Percentiles rank a stretch among this genome's conserved stretches.
Evolutionary conservation across 1,140 invertebrate genomes (phyloP).

Genomic region (Eumaeus atala): DNA sequence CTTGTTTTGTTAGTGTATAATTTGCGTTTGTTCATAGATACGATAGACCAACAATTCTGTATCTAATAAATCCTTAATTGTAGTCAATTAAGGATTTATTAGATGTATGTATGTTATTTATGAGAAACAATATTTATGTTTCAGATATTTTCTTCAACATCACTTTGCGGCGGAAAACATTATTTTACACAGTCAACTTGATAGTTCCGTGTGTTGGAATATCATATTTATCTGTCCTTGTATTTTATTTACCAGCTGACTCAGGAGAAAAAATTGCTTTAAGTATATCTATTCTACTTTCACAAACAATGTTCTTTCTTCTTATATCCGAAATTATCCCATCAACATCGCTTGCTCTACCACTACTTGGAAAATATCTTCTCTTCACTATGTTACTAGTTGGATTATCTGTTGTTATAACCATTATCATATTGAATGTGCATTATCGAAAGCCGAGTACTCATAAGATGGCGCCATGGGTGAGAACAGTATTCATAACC

Average conservation of each 20-base stretch:
- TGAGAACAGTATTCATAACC: conserved; percentile 90
- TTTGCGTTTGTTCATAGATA: too few species aligned
- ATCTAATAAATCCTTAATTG: too few species aligned
- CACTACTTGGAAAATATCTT: conserved; percentile 97
- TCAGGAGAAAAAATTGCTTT: conserved; percentile 98
- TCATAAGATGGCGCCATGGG: conserved; percentile 96
- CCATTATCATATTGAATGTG: conserved; percentile 98
- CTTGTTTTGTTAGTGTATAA: too few species aligned
- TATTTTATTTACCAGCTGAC: conserved; percentile 98
- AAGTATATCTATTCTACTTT: conserved; percentile 98
- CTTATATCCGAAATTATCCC: conserved; percentile 99
- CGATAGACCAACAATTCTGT: too few species aligned
- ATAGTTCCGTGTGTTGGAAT: conserved; percentile 96
- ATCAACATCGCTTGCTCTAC: conserved; percentile 96
- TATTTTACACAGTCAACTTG: conserved; percentile 97
- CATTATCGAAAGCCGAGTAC: conserved; percentile 99
- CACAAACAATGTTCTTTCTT: conserved; percentile 99
- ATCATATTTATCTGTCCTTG: conserved; percentile 91
- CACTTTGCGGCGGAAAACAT: conserved; percentile 92
- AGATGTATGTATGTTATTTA: too few species aligned
- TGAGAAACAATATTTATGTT: conserved; percentile 35
- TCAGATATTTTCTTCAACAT: conserved; percentile 99
- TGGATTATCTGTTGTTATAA: conserved; percentile 95
- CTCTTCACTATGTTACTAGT: conserved; percentile 99
- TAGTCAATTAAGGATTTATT: too few species aligned